Evolutionary conservation across 2,113 vertebrate species (phyloP).

Genomic region (Elephantulus edwardii): DNA sequence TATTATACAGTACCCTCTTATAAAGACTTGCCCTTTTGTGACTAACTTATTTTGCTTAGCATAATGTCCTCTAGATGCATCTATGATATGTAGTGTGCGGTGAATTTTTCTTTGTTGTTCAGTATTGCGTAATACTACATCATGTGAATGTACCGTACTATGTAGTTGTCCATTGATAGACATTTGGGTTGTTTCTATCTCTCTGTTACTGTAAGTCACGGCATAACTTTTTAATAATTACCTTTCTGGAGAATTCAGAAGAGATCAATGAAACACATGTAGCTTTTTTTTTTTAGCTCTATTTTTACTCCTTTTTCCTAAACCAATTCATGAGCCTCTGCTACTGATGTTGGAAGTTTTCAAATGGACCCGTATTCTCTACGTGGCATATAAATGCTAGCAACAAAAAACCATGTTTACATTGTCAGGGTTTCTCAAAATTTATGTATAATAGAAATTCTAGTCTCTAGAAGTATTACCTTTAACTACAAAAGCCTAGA

Average conservation of each 20-base stretch:
- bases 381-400: not conserved
- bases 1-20: too few relatives aligned
- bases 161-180: too few relatives aligned
- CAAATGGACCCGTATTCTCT: not conserved
- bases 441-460: not conserved
- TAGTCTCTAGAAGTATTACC: not conserved
- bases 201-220: too few relatives aligned
- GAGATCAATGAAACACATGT: not conserved
- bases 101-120: too few relatives aligned
- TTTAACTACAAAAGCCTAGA: not conserved
- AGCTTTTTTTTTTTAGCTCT: not conserved
- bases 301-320: not conserved
- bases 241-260: slow-evolving; percentile 47
- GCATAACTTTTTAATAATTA: not conserved
- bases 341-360: not conserved
- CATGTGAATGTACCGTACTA: too few relatives aligned
- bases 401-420: not conserved
- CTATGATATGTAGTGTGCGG: too few relatives aligned
- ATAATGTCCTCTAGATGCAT: too few relatives aligned
- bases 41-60: too few relatives aligned
- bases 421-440: not conserved
- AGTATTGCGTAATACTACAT: too few relatives aligned
- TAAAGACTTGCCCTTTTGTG: too few relatives aligned
- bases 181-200: too few relatives aligned
- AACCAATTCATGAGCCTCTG: not conserved